Conservation (phyloP, 2,797 vertebrate genomes). For the Tauraco hartlaubi region DNA sequence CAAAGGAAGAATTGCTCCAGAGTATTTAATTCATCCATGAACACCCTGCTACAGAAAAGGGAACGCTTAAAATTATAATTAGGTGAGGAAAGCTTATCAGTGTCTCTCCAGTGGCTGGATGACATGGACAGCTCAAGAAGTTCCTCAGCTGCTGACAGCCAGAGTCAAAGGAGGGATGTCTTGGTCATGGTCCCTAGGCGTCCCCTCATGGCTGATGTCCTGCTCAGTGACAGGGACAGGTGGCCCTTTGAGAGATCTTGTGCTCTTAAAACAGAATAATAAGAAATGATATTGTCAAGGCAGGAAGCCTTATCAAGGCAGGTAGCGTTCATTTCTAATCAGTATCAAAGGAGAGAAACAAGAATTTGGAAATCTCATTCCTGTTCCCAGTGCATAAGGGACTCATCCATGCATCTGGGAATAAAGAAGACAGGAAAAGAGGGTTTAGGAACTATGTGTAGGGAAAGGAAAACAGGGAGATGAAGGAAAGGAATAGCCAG, state of each 20-base stretch:
- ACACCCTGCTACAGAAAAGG: not conserved
- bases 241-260: not conserved
- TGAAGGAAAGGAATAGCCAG: not conserved
- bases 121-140: not conserved
- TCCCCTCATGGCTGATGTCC: not conserved
- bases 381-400: not conserved
- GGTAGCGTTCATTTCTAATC: not conserved
- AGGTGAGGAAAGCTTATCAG: not conserved
- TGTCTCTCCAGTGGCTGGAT: not conserved
- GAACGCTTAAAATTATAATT: not conserved
- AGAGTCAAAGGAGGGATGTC: not conserved
- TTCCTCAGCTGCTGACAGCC: constrained; percentile 19
- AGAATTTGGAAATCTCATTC: not conserved
- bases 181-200: not conserved
- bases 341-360: not conserved
- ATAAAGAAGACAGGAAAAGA: not conserved
- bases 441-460: not conserved
- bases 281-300: not conserved
- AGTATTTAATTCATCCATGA: not conserved
- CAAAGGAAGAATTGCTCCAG: not conserved
- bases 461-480: not conserved
- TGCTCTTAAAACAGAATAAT: not conserved
- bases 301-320: not conserved
- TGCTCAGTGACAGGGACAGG: not conserved
- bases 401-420: not conserved